Evolutionary conservation across 2,888 invertebrate species (phyloP).

Genomic region (Cyaniris semiargus): DNA sequence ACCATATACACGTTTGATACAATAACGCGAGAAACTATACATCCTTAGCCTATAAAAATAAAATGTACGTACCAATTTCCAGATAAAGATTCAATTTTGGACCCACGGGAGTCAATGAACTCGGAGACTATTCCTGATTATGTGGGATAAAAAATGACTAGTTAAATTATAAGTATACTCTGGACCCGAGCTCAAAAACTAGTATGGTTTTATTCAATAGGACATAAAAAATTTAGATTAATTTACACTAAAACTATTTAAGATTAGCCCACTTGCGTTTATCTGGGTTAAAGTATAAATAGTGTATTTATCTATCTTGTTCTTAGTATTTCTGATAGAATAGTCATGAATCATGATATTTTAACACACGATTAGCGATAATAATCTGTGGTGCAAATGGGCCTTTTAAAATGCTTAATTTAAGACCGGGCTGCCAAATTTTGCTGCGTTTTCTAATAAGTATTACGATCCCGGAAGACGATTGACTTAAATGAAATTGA

Average conservation of each 20-base stretch:
- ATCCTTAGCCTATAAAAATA: slow-evolving; percentile 30
- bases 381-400: background rate
- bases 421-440: too few relatives aligned
- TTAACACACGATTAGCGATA: too few relatives aligned
- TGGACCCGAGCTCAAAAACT: background rate
- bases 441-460: too few relatives aligned
- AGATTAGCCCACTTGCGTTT: too few relatives aligned
- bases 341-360: too few relatives aligned
- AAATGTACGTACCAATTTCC: slow-evolving; percentile 6
- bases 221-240: background rate
- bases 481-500: too few relatives aligned
- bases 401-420: background rate
- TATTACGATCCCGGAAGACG: too few relatives aligned
- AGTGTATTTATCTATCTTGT: too few relatives aligned
- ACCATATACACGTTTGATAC: slow-evolving; percentile 21
- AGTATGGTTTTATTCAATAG: background rate
- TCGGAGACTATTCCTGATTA: background rate
- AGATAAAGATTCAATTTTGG: slow-evolving; percentile 26
- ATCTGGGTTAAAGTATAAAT: too few relatives aligned
- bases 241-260: too few relatives aligned
- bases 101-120: slow-evolving; percentile 24
- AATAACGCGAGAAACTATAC: slow-evolving; percentile 20
- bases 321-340: too few relatives aligned
- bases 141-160: background rate
- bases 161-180: background rate